Percentiles rank a stretch among this genome's conserved stretches.
phyloP scores from a whole-genome alignment of 2,797 vertebrate genomes.

The Pterois miles region DNA sequence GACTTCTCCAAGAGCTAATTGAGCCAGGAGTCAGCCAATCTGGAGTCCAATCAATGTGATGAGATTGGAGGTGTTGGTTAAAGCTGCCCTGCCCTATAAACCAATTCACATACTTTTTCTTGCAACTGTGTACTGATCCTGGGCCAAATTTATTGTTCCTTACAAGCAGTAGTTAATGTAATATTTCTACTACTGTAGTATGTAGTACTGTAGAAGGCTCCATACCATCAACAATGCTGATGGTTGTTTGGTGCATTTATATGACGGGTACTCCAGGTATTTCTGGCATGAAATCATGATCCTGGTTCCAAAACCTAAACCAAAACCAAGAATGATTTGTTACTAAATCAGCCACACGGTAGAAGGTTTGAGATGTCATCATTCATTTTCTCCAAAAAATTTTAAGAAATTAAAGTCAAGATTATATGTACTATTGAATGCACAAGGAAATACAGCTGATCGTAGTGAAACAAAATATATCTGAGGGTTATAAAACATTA shows the following conservation, averaged over 20 bases:
- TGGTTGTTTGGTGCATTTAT: background rate
- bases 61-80: too few relatives aligned
- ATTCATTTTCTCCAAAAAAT: background rate
- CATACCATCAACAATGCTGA: background rate
- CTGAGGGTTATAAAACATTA: background rate
- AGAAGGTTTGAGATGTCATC: background rate
- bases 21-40: too few relatives aligned
- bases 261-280: background rate
- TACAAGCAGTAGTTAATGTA: background rate
- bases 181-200: background rate
- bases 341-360: background rate
- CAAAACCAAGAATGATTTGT: background rate
- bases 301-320: background rate
- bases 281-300: background rate
- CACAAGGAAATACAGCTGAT: background rate
- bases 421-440: background rate
- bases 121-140: background rate
- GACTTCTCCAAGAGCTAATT: too few relatives aligned
- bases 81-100: too few relatives aligned
- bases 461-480: background rate
- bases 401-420: background rate
- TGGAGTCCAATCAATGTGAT: too few relatives aligned
- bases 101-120: too few relatives aligned
- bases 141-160: background rate
- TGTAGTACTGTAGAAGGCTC: background rate